Evolutionary conservation across 2,888 invertebrate species (phyloP), one percentile per base, ranked within the genome.

Genomic region (Clivina fossor): DNA sequence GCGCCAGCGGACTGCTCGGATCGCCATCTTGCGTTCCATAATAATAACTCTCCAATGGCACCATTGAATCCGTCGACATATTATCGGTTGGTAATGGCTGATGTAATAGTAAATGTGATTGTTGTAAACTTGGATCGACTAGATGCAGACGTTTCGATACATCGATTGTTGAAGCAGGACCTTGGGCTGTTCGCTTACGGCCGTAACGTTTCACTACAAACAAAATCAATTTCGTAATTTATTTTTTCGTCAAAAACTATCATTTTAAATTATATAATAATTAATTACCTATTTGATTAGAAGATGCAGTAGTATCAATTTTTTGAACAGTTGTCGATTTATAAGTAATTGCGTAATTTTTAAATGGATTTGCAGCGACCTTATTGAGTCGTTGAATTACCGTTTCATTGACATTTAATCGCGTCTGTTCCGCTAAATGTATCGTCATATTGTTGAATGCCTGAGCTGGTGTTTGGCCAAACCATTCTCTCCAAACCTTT

Each of bases 381-480:
- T 84, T 84, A 69, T 84, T 85, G 46, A 86, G 74, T 1, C 84
- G 78, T 13, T 80, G 75, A 0, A 85, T 82, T 32, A 86, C 77
- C 0, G 79, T 78, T 61, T 82, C 81, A 64, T 81, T 82, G 4
- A 78, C 72, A 19, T 89, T 87, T 48, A 83, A 72, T 61, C 81
- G 79, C 0, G 90, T 90, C 71, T 90, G 90, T 66, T 90, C 88
- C 0, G 88, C 80, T 43, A 93, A 80, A 69, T 93, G 91, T 1
- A 76, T 65, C 2, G 91, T 83, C 40, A 93, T 85, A 66, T 88
- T 88, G 66, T 91, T 88, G 67, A 91, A 93, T 0, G 91, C 86
- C 63, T 83, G 82, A 0, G 85, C 79, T 0, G 92, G 84, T 0
- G 88, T 85, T 3, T 83, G 79, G 0, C 92, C 93, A 68, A 83